Percentiles rank a stretch among this genome's conserved stretches.
These are phyloP conservation scores for Sabatieria punctata DNA, from an alignment of 2,888 invertebrate genomes.

Conservation along the genomic window DNA sequence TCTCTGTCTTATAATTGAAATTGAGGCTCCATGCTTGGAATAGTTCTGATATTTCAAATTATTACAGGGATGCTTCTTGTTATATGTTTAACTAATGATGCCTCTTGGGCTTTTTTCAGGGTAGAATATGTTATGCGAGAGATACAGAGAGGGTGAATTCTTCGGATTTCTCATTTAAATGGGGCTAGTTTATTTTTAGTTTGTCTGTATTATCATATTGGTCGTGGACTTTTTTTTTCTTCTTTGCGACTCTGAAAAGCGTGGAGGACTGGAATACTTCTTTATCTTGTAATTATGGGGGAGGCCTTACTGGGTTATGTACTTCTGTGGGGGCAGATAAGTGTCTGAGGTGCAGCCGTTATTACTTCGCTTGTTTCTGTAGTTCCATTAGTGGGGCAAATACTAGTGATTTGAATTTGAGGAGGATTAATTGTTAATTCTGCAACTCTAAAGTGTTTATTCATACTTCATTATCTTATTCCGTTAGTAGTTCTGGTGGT, in stretches of 20 bases:
- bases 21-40: constrained; percentile 31
- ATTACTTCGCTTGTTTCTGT: constrained; percentile 57
- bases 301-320: constrained; percentile 62
- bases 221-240: constrained; percentile 33
- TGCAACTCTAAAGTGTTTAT: constrained; percentile 57
- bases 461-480: constrained; percentile 52
- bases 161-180: constrained; percentile 22
- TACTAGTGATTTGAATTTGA: constrained; percentile 53
- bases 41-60: too few relatives aligned
- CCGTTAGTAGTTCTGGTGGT: constrained; percentile 46
- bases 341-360: constrained; percentile 61
- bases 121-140: too few relatives aligned
- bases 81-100: too few relatives aligned
- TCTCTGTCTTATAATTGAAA: constrained; percentile 29
- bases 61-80: too few relatives aligned
- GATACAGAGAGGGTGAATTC: constrained; percentile 25
- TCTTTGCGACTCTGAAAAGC: constrained; percentile 41
- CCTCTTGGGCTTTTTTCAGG: too few relatives aligned
- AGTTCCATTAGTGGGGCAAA: constrained; percentile 48
- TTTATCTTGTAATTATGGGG: constrained; percentile 50
- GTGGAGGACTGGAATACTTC: constrained; percentile 48
- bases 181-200: constrained; percentile 20
- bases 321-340: constrained; percentile 61
- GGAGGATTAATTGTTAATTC: constrained; percentile 57
- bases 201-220: constrained; percentile 26